Percentiles rank a stretch among this genome's conserved stretches.
Conservation (phyloP, 2,888 invertebrate genomes). For the Agrenia bidenticulata region DNA sequence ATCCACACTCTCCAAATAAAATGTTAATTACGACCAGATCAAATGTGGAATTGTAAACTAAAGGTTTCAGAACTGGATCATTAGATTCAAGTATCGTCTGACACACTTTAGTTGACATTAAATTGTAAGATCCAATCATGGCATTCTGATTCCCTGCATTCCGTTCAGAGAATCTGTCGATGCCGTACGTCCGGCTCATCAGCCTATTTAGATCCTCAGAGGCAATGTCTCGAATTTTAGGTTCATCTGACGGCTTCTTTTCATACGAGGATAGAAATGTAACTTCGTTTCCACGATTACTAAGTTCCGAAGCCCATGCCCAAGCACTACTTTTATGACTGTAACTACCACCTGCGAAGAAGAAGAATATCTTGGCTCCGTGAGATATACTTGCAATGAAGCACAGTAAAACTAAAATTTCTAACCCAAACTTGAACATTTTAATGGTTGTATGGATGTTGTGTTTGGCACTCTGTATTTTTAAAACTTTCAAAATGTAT, state of each 20-base stretch:
- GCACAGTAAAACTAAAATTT: too few relatives aligned
- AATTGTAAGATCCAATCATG: slow-evolving; percentile 4
- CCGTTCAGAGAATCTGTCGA: slow-evolving; percentile 21
- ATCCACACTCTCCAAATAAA: slow-evolving; percentile 20
- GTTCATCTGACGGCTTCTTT: slow-evolving; percentile 15
- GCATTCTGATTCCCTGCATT: not conserved
- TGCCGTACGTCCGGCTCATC: slow-evolving; percentile 16
- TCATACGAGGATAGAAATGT: slow-evolving; percentile 17
- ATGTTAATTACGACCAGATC: slow-evolving; percentile 21
- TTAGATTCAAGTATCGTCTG: not conserved
- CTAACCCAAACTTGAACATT: too few relatives aligned
- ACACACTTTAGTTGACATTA: not conserved
- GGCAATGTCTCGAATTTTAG: slow-evolving; percentile 6
- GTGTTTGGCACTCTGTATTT: too few relatives aligned
- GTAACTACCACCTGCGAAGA: slow-evolving; percentile 49
- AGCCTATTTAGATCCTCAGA: not conserved
- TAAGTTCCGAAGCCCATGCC: slow-evolving; percentile 44
- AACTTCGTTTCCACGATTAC: slow-evolving; percentile 21
- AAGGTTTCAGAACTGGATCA: not conserved
- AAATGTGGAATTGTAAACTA: slow-evolving; percentile 5
- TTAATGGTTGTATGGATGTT: too few relatives aligned
- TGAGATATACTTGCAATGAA: not conserved
- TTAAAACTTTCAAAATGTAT: too few relatives aligned
- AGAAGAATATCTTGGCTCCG: slow-evolving; percentile 47
- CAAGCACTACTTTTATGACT: slow-evolving; percentile 39